These are phyloP conservation scores for Cerastis rubricosa DNA, from an alignment of 2,888 invertebrate genomes.

Conservation along the genomic window DNA sequence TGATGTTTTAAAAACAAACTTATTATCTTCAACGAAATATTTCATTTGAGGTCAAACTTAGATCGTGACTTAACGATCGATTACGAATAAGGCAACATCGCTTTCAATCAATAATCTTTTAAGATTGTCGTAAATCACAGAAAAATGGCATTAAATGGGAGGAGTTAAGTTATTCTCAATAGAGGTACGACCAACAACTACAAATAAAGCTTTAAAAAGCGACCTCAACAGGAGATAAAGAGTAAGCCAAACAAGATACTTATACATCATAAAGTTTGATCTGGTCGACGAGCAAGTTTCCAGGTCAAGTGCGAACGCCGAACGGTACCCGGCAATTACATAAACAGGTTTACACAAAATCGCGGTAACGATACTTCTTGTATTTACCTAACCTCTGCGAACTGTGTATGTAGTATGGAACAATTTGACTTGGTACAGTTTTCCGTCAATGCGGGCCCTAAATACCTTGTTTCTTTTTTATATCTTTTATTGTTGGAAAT, in stretches of 20 bases:
- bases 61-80: not conserved
- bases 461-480: conserved; percentile 6
- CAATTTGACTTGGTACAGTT: conserved; percentile 29
- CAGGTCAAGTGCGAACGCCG: conserved; percentile 76
- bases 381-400: conserved; percentile 40
- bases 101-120: no score
- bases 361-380: conserved; percentile 57
- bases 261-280: conserved; percentile 56
- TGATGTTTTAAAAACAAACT: not conserved
- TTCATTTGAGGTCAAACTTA: not conserved
- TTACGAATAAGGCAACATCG: not conserved
- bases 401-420: conserved; percentile 31
- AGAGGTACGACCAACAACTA: not conserved
- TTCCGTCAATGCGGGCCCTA: conserved; percentile 20
- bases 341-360: conserved; percentile 74
- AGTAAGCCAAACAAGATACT: conserved; percentile 58
- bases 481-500: conserved; percentile 26
- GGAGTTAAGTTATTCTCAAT: not conserved
- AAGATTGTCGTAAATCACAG: not conserved
- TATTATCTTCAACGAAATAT: not conserved
- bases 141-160: not conserved
- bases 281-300: conserved; percentile 66
- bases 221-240: conserved; percentile 7
- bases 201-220: not conserved
- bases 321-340: conserved; percentile 78